phyloP scores from a whole-genome alignment of 2,888 invertebrate genomes.

The Caenorhabditis drosophilae region DNA sequence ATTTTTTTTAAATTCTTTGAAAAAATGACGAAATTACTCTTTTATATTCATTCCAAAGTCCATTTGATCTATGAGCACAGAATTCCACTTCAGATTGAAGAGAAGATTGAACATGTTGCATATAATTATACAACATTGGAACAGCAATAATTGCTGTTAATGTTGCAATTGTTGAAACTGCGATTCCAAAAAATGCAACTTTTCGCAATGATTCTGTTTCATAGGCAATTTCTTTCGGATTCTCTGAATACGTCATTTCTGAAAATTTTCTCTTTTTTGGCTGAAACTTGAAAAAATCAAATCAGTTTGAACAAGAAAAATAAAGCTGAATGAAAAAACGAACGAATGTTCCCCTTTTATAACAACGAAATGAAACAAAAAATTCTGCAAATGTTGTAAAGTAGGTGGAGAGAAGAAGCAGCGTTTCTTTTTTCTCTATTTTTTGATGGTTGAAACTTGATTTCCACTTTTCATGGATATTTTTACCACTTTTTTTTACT shows the following conservation, averaged over 20 bases:
- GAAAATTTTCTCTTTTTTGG: neutral
- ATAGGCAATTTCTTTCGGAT: slow-evolving; percentile 42
- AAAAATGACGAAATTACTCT: too few species aligned
- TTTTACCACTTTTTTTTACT: too few species aligned
- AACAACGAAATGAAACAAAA: too few species aligned
- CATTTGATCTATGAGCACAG: slow-evolving; percentile 52
- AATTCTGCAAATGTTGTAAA: too few species aligned
- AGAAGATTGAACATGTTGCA: slow-evolving; percentile 56
- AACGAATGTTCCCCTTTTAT: neutral
- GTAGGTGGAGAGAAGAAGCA: too few species aligned
- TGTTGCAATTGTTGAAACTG: slow-evolving; percentile 56
- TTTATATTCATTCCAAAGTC: slow-evolving; percentile 55
- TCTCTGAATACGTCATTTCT: slow-evolving; percentile 19
- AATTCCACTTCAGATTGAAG: slow-evolving; percentile 54
- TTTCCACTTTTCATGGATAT: too few species aligned
- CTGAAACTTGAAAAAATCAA: too few species aligned
- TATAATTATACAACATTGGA: slow-evolving; percentile 59
- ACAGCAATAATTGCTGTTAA: slow-evolving; percentile 55
- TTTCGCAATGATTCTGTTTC: slow-evolving; percentile 46
- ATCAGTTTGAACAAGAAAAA: too few species aligned
- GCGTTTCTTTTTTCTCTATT: neutral
- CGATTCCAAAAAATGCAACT: slow-evolving; percentile 53
- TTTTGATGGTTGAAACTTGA: neutral
- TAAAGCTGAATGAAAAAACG: neutral
- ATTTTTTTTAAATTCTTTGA: neutral